phyloP scores from a whole-genome alignment of 37 sponge, comb jelly and placozoan genomes.

The Ephydatia muelleri region DNA sequence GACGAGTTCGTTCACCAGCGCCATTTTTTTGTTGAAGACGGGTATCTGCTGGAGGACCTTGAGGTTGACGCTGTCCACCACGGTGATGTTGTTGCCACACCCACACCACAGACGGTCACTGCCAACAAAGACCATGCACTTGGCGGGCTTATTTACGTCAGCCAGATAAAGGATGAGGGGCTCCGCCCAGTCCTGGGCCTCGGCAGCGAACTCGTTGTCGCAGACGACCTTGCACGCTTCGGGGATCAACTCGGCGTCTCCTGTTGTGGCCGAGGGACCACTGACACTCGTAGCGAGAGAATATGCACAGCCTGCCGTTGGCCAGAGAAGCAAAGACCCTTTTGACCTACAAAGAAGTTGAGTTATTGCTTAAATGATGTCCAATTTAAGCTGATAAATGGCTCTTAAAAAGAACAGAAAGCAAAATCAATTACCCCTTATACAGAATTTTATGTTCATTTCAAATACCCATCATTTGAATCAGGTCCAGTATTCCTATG shows the following conservation, averaged over 20 bases:
- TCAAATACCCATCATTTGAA: too few relatives aligned
- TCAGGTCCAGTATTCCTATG: background rate
- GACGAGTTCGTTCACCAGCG: constrained; percentile 77
- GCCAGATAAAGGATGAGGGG: constrained; percentile 67
- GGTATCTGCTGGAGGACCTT: constrained; percentile 49
- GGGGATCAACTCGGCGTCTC: constrained; percentile 49
- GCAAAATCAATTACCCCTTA: too few relatives aligned
- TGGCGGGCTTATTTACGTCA: constrained; percentile 49
- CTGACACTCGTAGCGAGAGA: constrained; percentile 70
- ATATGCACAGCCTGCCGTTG: constrained; percentile 73
- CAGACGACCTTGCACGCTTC: constrained; percentile 55
- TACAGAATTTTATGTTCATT: too few relatives aligned
- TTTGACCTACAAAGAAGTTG: constrained; percentile 71
- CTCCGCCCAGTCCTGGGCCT: constrained; percentile 78
- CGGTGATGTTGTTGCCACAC: constrained; percentile 73
- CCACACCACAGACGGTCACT: constrained; percentile 79
- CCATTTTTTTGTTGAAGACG: constrained; percentile 64
- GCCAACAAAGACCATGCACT: constrained; percentile 77
- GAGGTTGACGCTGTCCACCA: constrained; percentile 63
- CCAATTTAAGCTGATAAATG: too few relatives aligned
- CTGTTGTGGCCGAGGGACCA: constrained; percentile 19
- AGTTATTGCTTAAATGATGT: too few relatives aligned
- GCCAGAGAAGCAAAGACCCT: constrained; percentile 82
- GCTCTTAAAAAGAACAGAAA: too few relatives aligned
- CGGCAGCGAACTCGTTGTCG: constrained; percentile 50